Evolutionary conservation across 2,113 vertebrate genomes (phyloP), one percentile per base, ranked within the genome.

Genomic region (Siniperca chuatsi): DNA sequence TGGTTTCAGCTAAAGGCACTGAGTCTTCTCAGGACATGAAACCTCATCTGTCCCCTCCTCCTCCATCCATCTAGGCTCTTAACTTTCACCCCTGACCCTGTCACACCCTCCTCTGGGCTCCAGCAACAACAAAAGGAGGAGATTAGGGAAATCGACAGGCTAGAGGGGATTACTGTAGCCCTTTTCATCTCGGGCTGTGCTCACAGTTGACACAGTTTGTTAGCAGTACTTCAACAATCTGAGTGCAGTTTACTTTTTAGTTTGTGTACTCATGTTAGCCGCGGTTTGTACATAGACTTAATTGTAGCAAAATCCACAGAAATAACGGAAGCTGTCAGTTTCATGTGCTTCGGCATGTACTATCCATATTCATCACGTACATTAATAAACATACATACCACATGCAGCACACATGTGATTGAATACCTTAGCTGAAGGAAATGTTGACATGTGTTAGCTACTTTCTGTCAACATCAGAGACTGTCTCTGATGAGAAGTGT

Each of bases 31-130:
- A 68, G 71, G 79, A 55, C 87, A 65, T 86, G 90, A 93, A 94
- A 92, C 87, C 82, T 93, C 88, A 91, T 92, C 74, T 89, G 70
- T 80, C 81, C 89, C 88, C 84, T 89, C 84, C 83, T 85, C 87
- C 89, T 85, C 78, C 83, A 82, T 92, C 92, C 85, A 91, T 89
- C 89, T 79, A 90, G 92, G 83, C 91, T 94, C 93, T 95, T 94
- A 93, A 94, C 92, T 95, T 95, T 96, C 92, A 94, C 93, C 95
- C 92, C 93, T 95, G 93, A 95, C 95, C 94, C 92, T 65, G 91
- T 92, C 93, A 93, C 94, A 92, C 91, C 93, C 94, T 93, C 89
- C 86, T 91, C 87, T 82, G 89, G 88, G 92, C 82, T 91, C 83
- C 91, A 92, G 92, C 79, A 92, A 89, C 90, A 92, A 94, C 91